Evolutionary conservation across 2,888 invertebrate genomes (phyloP), one percentile per base, ranked within the genome.

Genomic region (Andrena praecox): DNA sequence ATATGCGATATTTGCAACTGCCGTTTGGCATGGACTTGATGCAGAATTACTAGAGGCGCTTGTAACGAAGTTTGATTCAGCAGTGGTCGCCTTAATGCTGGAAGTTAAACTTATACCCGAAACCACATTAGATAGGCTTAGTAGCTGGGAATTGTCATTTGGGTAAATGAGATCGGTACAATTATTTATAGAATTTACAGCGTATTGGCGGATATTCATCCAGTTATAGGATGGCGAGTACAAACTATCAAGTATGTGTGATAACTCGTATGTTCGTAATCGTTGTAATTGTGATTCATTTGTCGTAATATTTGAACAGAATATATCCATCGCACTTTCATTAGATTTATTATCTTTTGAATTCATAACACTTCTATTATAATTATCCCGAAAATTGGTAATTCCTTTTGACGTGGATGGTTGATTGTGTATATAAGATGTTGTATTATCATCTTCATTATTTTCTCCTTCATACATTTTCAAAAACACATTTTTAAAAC

Each of bases 91-190:
- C 5, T 80, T 68, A 4, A 80, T 72, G 8, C 81, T 73, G 2
- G 84, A 80, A 59, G 72, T 85, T 27, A 79, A 70, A 42, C 77
- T 84, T 7, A 73, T 77, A 3, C 85, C 79, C 50, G 87, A 87
- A 8, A 86, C 85, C 10, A 90, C 74, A 48, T 81, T 89, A 5
- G 88, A 87, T 67, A 89, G 87, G 63, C 86, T 90, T 1, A 89
- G 89, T 16, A 90, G 63, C 56, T 85, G 89, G 60, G 63, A 69
- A 56, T 67, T 85, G 24, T 20, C 72, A 48, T 59, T 62, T 24
- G 33, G 42, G 16, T 54, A 87, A 35, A 78, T 90, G 90, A 2
- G 91, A 69, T 91, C 91, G 0, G 91, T 92, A 54, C 91, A 92
- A 87, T 92, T 91, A 62, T 84, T 84, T 29, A 84, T 85, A 16